Conservation (phyloP, 2,888 invertebrate genomes). For the Palloptera scutellata region DNA sequence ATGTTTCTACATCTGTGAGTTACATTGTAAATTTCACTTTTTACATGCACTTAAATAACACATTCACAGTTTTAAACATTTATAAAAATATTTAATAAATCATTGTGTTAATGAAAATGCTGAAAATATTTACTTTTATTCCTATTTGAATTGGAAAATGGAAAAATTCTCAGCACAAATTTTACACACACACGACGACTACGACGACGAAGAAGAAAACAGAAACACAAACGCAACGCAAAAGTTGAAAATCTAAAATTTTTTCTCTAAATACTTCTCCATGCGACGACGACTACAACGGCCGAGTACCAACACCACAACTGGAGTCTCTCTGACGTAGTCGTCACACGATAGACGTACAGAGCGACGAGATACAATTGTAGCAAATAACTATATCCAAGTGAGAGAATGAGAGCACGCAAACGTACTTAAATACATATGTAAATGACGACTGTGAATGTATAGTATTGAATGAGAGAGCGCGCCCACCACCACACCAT, state of each 20-base stretch:
- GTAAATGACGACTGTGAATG: background rate
- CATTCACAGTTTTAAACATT: background rate
- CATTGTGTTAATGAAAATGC: slow-evolving; percentile 12
- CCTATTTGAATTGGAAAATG: slow-evolving; percentile 21
- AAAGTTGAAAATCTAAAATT: slow-evolving; percentile 27
- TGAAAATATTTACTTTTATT: slow-evolving; percentile 25
- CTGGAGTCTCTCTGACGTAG: no score
- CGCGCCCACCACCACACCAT: no score
- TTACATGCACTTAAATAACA: slow-evolving; percentile 4
- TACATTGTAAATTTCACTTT: slow-evolving; percentile 27
- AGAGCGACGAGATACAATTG: no score
- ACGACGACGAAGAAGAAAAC: slow-evolving; percentile 21
- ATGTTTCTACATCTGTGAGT: slow-evolving; percentile 25
- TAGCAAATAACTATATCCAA: background rate
- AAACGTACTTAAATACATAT: no score
- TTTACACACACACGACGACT: slow-evolving; percentile 14
- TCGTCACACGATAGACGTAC: no score
- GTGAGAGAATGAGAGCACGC: background rate
- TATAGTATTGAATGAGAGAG: no score
- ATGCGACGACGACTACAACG: slow-evolving; percentile 15
- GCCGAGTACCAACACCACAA: background rate
- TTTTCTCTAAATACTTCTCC: slow-evolving; percentile 23
- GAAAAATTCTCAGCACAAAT: slow-evolving; percentile 32
- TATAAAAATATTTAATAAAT: slow-evolving; percentile 3
- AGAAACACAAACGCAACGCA: slow-evolving; percentile 26